A percentile compares a stretch with the other conserved stretches of the same genome.
These are phyloP conservation scores for Atherinosoma microstoma DNA, from an alignment of 2,797 vertebrate genomes.

Conservation along the genomic window DNA sequence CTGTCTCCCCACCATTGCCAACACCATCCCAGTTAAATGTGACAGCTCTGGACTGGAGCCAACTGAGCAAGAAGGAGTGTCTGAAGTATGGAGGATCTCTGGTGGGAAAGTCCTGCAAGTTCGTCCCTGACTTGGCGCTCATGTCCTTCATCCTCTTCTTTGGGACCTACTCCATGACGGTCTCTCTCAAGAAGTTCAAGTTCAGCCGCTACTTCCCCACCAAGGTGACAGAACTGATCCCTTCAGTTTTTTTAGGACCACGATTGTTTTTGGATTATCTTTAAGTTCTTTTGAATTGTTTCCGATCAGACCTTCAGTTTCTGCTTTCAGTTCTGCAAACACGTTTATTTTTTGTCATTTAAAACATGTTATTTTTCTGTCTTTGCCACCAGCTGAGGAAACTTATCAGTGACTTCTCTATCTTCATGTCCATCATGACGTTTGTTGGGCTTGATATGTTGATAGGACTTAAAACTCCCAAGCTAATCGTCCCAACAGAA, in stretches of 20 bases:
- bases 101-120: constrained; percentile 92
- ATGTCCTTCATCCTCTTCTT: constrained; percentile 99
- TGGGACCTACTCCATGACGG: constrained; percentile 95
- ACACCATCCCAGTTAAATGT: constrained; percentile 87
- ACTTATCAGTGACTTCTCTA: constrained; percentile 95
- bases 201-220: constrained; percentile 98
- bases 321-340: not conserved
- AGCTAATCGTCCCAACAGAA: constrained; percentile 88
- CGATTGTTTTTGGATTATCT: too few species aligned
- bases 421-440: constrained; percentile 93
- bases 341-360: not conserved
- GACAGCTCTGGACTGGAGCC: constrained; percentile 97
- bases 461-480: constrained; percentile 88
- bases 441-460: constrained; percentile 92
- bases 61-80: constrained; percentile 97
- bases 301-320: not conserved
- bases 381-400: constrained; percentile 87
- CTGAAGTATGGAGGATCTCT: constrained; percentile 92
- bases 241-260: not conserved
- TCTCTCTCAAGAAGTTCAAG: constrained; percentile 97
- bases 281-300: not conserved
- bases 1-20: constrained; percentile 47
- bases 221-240: constrained; percentile 83
- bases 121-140: constrained; percentile 93
- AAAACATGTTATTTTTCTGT: constrained; percentile 10